Conservation (phyloP, 2,113 vertebrate species). For the Sebastes fasciatus region DNA sequence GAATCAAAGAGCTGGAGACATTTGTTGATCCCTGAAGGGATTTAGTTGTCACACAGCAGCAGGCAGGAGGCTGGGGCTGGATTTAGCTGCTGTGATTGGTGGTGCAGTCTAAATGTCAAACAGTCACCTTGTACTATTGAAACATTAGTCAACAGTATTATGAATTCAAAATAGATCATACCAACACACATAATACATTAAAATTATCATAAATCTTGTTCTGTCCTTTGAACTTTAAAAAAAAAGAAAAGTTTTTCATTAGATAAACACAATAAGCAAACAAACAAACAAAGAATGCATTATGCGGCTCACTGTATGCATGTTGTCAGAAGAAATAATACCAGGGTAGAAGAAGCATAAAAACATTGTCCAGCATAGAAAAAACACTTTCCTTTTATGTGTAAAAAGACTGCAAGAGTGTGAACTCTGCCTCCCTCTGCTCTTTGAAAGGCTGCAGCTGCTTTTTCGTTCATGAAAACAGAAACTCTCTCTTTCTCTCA, state of each 20-base stretch:
- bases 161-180: constrained; percentile 1
- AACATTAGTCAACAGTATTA: neutral
- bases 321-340: neutral
- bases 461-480: constrained; percentile 15
- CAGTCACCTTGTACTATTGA: neutral
- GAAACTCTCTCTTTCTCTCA: neutral
- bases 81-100: constrained; percentile 36
- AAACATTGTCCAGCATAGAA: neutral
- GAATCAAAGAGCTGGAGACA: constrained; percentile 32
- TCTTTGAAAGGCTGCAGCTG: constrained; percentile 31
- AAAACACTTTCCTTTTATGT: constrained; percentile 2
- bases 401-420: neutral
- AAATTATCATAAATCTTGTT: neutral
- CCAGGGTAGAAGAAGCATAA: neutral
- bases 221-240: no score
- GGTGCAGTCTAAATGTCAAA: constrained; percentile 42
- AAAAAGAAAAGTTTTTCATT: no score
- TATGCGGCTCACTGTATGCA: neutral
- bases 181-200: neutral
- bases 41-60: constrained; percentile 16
- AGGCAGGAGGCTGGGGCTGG: neutral
- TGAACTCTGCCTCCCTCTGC: constrained; percentile 9
- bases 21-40: constrained; percentile 51
- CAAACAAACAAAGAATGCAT: neutral
- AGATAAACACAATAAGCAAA: neutral